Conservation (phyloP, 2,888 invertebrate species). For the Boloria euphrosyne region DNA sequence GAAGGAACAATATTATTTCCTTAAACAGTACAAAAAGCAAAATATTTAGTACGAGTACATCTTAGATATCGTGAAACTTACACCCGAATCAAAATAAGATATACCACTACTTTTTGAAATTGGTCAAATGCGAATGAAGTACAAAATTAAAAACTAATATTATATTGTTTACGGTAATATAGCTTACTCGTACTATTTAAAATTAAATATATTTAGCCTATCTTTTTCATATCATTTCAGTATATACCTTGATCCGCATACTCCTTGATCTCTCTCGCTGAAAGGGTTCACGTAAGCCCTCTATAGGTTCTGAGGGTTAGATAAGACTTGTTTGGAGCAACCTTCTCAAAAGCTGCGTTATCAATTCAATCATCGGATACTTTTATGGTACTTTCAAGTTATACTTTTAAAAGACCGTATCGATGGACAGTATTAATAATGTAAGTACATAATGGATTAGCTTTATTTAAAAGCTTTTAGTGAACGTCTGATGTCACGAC, state of each 20-base stretch:
- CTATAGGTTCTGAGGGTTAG: slow-evolving; percentile 60
- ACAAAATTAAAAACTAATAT: no score
- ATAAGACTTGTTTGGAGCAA: slow-evolving; percentile 67
- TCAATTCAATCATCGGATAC: slow-evolving; percentile 70
- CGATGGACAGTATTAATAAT: slow-evolving; percentile 57
- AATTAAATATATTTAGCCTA: no score
- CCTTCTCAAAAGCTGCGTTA: slow-evolving; percentile 62
- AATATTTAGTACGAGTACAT: no score
- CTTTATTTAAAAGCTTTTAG: slow-evolving; percentile 35
- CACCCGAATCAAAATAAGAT: no score
- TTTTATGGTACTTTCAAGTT: slow-evolving; percentile 39
- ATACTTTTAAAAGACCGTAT: slow-evolving; percentile 45
- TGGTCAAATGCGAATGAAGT: no score
- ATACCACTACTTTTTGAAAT: no score
- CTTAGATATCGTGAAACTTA: no score
- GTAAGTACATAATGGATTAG: slow-evolving; percentile 52
- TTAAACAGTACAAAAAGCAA: no score
- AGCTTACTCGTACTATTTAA: no score
- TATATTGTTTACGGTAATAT: no score
- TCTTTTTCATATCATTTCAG: slow-evolving; percentile 21
- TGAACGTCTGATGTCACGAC: not conserved
- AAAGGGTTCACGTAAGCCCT: slow-evolving; percentile 69
- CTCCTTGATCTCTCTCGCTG: slow-evolving; percentile 64
- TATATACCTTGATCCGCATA: slow-evolving; percentile 40
- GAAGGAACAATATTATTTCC: no score